Base-by-base conservation (phyloP, 2,797 vertebrate genomes). In the Zonotrichia albicollis region DNA sequence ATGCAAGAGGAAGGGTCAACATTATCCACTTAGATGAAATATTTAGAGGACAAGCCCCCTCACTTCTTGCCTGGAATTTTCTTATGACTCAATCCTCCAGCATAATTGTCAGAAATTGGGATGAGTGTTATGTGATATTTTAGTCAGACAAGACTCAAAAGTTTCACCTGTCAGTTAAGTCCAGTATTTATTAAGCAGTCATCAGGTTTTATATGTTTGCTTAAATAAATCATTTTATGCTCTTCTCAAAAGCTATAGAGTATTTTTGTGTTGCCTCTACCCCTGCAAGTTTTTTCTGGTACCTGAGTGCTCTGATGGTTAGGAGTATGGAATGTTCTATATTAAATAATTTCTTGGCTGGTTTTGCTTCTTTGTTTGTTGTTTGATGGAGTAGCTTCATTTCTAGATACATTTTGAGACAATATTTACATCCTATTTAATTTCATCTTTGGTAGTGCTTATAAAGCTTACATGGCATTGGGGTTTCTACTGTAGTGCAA, bases 171-270 rank as follows among this genome's bases (percentile, higher is more conserved):
- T n/a, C 27, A 5, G 2, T 78, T 61, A 75, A 30, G 16, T 54
- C 10, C 8, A 43, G 51, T 43, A 55, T 34, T 72, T 64, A 29
- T 70, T 72, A 14, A 40, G 5, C 40, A 36, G 4, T 55, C 20
- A 25, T 34, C 4, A 12, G 13, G 3, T 42, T 80, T 81, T 46
- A 29, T 46, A 14, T 66, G 3, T 34, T 78, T 55, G 1, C 57
- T 83, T 68, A 78, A 29, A 53, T 58, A 65, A 45, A 46, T 30
- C 78, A 6, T 18, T 16, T 30, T 3, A 27, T 53, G 1, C 22
- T 6, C 20, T 48, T 29, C n/a, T 75, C 29, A 72, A 62, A 89
- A 82, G 1, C 1, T 1, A 27, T 6, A 6, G 3, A 1, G 1
- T 67, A 62, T 65, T 78, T 89, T 75, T 13, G 5, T 76, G 7